These are phyloP conservation scores for Stomatorhinus walkeri DNA, from an alignment of 2,797 vertebrate species.

Conservation along the genomic window DNA sequence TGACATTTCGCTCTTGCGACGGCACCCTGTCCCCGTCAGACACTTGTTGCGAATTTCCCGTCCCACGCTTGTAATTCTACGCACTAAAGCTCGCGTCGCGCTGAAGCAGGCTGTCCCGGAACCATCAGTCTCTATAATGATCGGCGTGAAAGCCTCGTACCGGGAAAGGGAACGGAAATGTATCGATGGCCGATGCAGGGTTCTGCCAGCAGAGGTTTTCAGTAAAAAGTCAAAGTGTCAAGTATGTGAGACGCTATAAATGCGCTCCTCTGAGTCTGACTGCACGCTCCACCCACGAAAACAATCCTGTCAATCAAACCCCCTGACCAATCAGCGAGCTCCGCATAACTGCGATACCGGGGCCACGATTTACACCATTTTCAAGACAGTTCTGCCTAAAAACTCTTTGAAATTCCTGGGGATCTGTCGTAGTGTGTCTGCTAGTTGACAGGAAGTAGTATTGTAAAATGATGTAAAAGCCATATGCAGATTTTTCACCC, in stretches of 20 bases:
- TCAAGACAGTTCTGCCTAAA: not conserved
- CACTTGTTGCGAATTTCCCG: not conserved
- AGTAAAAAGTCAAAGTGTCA: not conserved
- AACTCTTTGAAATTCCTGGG: constrained; percentile 8
- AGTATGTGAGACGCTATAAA: not conserved
- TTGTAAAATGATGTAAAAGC: constrained; percentile 52
- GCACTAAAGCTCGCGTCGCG: not conserved
- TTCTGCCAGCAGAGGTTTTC: not conserved
- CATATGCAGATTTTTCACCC: constrained; percentile 48
- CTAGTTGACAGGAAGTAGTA: constrained; percentile 35
- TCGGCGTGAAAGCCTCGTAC: not conserved
- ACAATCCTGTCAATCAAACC: not conserved
- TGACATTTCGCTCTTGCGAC: not conserved
- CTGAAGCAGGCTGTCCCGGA: not conserved
- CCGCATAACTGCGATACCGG: not conserved
- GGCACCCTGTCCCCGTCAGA: not conserved
- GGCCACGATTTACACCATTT: not conserved
- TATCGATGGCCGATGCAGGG: not conserved
- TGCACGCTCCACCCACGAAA: not conserved
- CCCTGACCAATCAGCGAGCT: not conserved
- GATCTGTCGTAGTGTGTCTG: not conserved
- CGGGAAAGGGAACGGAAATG: not conserved
- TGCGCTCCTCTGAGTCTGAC: not conserved
- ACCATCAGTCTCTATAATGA: not conserved
- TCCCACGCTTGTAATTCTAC: not conserved